Evolutionary conservation across 2,113 vertebrate genomes (phyloP).

Genomic region (Nothobranchius kuhntae): DNA sequence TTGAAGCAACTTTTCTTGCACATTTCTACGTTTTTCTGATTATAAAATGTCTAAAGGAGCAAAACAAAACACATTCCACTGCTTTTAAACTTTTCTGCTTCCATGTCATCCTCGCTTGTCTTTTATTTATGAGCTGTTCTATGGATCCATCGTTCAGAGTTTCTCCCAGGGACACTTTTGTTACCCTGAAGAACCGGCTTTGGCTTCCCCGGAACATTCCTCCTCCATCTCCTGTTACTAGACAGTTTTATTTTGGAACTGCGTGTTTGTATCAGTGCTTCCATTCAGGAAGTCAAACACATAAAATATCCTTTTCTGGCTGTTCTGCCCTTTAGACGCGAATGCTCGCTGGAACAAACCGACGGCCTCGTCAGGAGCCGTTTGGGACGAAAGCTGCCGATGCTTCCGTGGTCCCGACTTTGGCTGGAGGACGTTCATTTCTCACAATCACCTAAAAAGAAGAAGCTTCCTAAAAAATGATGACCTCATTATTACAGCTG

Average conservation of each 20-base stretch:
- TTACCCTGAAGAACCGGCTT: neutral
- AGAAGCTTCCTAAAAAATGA: conserved; percentile 87
- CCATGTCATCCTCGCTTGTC: too few relatives aligned
- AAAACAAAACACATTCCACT: too few relatives aligned
- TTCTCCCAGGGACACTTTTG: too few relatives aligned
- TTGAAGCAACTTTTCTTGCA: too few relatives aligned
- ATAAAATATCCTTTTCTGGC: neutral
- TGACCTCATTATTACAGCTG: conserved; percentile 85
- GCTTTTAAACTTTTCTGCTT: too few relatives aligned
- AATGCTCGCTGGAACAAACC: conserved; percentile 82
- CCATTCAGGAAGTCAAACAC: neutral
- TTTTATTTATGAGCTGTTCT: too few relatives aligned
- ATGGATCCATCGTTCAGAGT: neutral
- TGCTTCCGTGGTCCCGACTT: conserved; percentile 64
- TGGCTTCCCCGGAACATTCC: neutral
- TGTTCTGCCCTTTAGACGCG: conserved; percentile 46
- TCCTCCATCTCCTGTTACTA: neutral
- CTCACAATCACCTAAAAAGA: conserved; percentile 78
- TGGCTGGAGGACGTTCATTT: conserved; percentile 84
- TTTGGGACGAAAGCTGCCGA: conserved; percentile 68
- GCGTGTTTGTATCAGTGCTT: neutral
- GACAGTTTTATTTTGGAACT: neutral
- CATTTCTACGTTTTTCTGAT: too few relatives aligned
- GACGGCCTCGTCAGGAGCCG: conserved; percentile 68
- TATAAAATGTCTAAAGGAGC: too few relatives aligned